A percentile compares a stretch with the other conserved stretches of the same genome.
Conservation (phyloP, 35 echinoderm and acorn worm genomes). For the Apostichopus parvimensis region DNA sequence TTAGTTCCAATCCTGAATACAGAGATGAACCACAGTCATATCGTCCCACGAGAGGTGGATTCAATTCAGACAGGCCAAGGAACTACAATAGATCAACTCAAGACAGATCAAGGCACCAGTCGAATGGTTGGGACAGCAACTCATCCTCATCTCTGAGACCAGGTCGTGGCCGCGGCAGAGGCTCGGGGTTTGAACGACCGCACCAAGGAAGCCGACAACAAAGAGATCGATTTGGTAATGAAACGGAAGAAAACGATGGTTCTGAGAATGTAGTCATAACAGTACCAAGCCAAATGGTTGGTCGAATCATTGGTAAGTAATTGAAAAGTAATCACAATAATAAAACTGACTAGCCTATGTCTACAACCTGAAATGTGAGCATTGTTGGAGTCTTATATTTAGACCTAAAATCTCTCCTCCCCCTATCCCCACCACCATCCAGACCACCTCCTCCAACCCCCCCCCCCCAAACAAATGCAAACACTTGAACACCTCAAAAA, state of each 20-base stretch:
- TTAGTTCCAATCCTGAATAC: background rate
- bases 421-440: no score
- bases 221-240: background rate
- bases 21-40: background rate
- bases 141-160: background rate
- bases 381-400: background rate
- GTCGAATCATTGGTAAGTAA: conserved; percentile 27
- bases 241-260: background rate
- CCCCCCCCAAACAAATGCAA: no score
- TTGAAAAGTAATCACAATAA: background rate
- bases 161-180: conserved; percentile 5
- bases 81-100: background rate
- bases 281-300: conserved; percentile 31
- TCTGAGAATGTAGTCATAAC: background rate
- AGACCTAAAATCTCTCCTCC: background rate
- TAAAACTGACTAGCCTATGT: background rate
- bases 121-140: background rate
- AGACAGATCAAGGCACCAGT: background rate
- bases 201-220: no score
- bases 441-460: no score
- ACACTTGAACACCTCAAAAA: no score
- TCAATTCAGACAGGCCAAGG: background rate
- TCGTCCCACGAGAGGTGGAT: background rate
- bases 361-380: background rate
- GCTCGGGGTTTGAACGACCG: background rate